These are phyloP conservation scores for Elaphurus davidianus DNA, from an alignment of 2,113 vertebrate genomes.

Conservation along the genomic window DNA sequence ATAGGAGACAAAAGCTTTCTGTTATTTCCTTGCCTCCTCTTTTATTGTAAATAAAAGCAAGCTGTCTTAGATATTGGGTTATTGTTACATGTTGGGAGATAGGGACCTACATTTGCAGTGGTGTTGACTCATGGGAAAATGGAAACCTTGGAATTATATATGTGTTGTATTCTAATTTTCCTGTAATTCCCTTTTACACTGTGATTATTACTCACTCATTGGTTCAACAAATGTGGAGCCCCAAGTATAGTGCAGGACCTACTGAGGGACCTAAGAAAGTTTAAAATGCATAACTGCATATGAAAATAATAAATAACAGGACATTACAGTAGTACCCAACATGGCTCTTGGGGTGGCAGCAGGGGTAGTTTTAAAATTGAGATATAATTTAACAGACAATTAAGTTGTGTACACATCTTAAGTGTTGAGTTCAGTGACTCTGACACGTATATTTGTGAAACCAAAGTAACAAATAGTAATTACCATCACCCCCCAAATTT, in stretches of 20 bases:
- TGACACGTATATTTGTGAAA: not conserved
- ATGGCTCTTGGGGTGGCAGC: not conserved
- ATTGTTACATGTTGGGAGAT: conserved; percentile 26
- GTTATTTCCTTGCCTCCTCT: conserved; percentile 45
- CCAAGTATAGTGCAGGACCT: not conserved
- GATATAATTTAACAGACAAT: not conserved
- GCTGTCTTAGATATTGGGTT: not conserved
- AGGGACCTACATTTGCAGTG: conserved; percentile 13
- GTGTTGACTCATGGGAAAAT: conserved; percentile 35
- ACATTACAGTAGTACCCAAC: not conserved
- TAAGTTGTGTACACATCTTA: not conserved
- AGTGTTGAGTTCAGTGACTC: not conserved
- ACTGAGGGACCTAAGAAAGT: not conserved
- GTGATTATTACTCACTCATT: not conserved
- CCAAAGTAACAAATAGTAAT: not conserved
- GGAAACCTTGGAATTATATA: conserved; percentile 12
- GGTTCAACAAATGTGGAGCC: not conserved
- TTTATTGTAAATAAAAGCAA: conserved; percentile 20
- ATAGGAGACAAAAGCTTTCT: conserved; percentile 34
- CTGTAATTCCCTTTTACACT: conserved; percentile 33
- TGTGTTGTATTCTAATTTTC: conserved; percentile 37
- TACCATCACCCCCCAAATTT: not conserved
- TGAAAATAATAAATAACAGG: conserved; percentile 17
- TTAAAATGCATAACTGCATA: not conserved
- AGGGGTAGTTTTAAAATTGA: not conserved